Evolutionary conservation across 2,888 invertebrate genomes (phyloP), one percentile per base, ranked within the genome.

Genomic region (Phymatocera aterrima): DNA sequence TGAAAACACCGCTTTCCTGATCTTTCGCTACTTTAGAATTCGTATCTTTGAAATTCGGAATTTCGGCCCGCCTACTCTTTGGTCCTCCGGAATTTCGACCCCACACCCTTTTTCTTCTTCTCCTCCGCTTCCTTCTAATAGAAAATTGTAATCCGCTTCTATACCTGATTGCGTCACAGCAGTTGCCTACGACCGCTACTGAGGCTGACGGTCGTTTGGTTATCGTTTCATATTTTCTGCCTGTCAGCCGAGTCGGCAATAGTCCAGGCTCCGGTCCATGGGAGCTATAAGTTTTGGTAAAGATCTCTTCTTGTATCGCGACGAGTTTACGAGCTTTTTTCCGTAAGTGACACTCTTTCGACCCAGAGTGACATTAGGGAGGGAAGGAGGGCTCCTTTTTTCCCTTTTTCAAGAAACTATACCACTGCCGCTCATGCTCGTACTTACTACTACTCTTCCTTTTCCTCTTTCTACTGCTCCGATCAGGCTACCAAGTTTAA

Each of bases 161-260:
- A n/a, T 43, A 28, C 43, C 43, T 46, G 28, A 46, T 3, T 21
- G 28, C 24, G 5, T 2, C 5, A 24, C 46, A 43, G 43, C 21
- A 40, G 37, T 43, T 68, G 24, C 12, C 28, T 3, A 28, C 12
- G 15, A 46, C 18, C 18, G n/a, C n/a, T n/a, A n/a, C n/a, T n/a
- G n/a, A n/a, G n/a, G n/a, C n/a, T n/a, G n/a, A n/a, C 2, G n/a
- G 10, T 5, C 24, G 0, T 18, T 24, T n/a, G n/a, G 51, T 72
- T 72, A 72, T 72, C 72, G 72, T 72, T 51, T 72, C 72, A 72
- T 48, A 72, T 72, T 72, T 72, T 34, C 31, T 68, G 1, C 24
- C 43, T 68, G 46, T 68, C 72, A 46, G 31, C 43, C 21, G 51
- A 43, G 43, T 43, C 15, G n/a, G n/a, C n/a, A n/a, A n/a, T n/a